Evolutionary conservation across 1,140 invertebrate genomes (phyloP).

Genomic region (Drosophila arawakana): DNA sequence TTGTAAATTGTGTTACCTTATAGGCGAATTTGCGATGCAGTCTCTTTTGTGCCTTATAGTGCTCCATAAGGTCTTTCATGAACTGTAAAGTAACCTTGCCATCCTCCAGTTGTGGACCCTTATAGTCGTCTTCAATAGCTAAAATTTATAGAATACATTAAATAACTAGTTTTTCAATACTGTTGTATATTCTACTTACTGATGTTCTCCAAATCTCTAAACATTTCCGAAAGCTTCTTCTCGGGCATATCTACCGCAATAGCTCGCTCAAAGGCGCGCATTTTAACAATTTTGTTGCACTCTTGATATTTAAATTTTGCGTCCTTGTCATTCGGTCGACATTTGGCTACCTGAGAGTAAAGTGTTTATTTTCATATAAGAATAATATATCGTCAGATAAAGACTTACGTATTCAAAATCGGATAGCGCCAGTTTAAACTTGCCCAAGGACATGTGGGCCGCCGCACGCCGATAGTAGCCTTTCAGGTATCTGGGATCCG

Average conservation of each 20-base stretch:
- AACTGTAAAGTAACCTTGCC: slow-evolving; percentile 94
- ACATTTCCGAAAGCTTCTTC: slow-evolving; percentile 92
- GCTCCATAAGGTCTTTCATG: slow-evolving; percentile 94
- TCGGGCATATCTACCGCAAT: slow-evolving; percentile 96
- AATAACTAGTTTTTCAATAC: no score
- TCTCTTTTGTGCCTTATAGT: slow-evolving; percentile 96
- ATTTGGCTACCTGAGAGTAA: slow-evolving; percentile 88
- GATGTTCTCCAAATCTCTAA: slow-evolving; percentile 95
- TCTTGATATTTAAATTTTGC: slow-evolving; percentile 96
- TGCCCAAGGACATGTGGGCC: slow-evolving; percentile 98
- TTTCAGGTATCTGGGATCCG: slow-evolving; percentile 96
- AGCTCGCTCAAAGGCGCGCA: slow-evolving; percentile 98
- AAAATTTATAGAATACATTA: slow-evolving; percentile 30
- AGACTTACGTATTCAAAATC: slow-evolving; percentile 96
- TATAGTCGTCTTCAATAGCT: slow-evolving; percentile 98
- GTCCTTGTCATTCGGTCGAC: slow-evolving; percentile 96
- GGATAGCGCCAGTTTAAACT: slow-evolving; percentile 97
- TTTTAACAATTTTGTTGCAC: slow-evolving; percentile 98
- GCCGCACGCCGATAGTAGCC: slow-evolving; percentile 97
- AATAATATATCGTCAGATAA: slow-evolving; percentile 52
- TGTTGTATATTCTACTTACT: slow-evolving; percentile 87
- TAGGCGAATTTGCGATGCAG: slow-evolving; percentile 99
- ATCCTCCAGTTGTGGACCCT: slow-evolving; percentile 95
- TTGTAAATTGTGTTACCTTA: slow-evolving; percentile 87
- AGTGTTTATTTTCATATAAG: slow-evolving; percentile 18